phyloP scores from a whole-genome alignment of 2,797 vertebrate species.

The Notolepis coatsorum region DNA sequence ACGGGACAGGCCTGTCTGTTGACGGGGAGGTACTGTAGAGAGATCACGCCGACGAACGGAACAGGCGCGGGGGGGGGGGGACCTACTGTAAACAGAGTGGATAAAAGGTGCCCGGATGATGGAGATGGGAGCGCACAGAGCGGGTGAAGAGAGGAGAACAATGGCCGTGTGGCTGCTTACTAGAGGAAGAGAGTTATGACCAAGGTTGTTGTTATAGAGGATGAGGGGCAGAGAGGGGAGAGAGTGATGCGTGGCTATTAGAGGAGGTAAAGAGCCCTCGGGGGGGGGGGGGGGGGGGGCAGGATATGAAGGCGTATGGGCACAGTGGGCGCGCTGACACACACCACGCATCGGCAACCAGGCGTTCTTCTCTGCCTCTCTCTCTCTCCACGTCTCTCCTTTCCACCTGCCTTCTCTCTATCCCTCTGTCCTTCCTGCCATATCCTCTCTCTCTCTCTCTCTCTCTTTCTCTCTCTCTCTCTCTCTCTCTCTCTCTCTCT shows the following conservation, averaged over 20 bases:
- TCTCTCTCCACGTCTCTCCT: not conserved
- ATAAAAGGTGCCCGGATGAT: not conserved
- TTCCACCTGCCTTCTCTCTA: not conserved
- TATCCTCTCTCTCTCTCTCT: slow-evolving; percentile 1
- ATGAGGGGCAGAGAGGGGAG: slow-evolving; percentile 28
- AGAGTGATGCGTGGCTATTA: slow-evolving; percentile 42
- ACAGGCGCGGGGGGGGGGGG: no score
- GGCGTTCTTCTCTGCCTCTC: slow-evolving; percentile 11
- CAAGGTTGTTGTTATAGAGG: slow-evolving; percentile 9
- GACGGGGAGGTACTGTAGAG: no score
- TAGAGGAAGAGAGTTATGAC: slow-evolving; percentile 33
- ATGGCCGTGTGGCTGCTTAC: slow-evolving; percentile 22
- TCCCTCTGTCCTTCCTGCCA: not conserved
- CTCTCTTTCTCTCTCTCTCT: not conserved
- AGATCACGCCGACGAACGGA: no score
- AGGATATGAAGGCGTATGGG: slow-evolving; percentile 26
- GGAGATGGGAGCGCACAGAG: not conserved
- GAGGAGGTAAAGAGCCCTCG: slow-evolving; percentile 42
- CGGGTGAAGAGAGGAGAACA: slow-evolving; percentile 9
- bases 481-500: slow-evolving; percentile 26
- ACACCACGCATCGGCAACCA: not conserved
- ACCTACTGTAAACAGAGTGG: not conserved
- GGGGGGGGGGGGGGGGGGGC: slow-evolving; percentile 40
- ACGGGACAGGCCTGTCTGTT: no score
- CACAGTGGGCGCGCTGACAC: slow-evolving; percentile 21